Base-by-base conservation (phyloP, 1,140 invertebrate genomes). In the Neodiprion virginianus region DNA sequence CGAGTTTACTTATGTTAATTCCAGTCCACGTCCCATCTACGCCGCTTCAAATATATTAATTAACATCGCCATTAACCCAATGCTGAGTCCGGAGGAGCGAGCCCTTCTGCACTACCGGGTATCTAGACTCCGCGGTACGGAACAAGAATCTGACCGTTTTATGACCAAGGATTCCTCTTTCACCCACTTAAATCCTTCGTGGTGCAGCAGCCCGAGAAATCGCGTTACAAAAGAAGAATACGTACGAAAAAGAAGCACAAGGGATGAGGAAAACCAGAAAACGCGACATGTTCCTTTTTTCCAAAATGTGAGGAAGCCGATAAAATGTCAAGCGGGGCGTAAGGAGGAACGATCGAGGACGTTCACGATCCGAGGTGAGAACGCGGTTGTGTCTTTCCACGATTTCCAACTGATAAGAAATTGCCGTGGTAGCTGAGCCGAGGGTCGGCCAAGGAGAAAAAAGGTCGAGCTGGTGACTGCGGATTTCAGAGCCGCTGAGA, bases 21-120 rank as follows among this genome's bases (percentile, higher is more conserved):
- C 76, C 67, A 67, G 50, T 53, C 50, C 50, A 61, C 67, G 47
- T 71, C 73, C 77, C 73, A 71, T 67, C 49, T 66, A 75, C 81
- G 80, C 80, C 81, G 79, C 77, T 83, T 80, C 83, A 81, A 85
- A 85, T 84, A 82, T 84, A 84, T 84, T 83, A 84, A 85, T 85
- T 85, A 85, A 84, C 83, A 83, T 85, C 82, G 81, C 83, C 83
- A 84, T 84, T 80, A 40, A 40, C 14, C 17, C 69, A 40, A 11
- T 71, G 17, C 69, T 21, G 47, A 8, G 67, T 11, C 12, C 14
- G 11, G n/a, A n/a, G 17, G 14, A n/a, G 17, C 9, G 21, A 66
- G 67, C 12, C 21, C 61, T 14, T 40, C 9, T 11, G n/a, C 28
- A 17, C 10, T n/a, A 17, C n/a, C 74, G 69, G 23, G 21, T 66